Evolutionary conservation across 1,140 invertebrate genomes (phyloP), one percentile per base, ranked within the genome.

Genomic region (Laupala kohalensis): DNA sequence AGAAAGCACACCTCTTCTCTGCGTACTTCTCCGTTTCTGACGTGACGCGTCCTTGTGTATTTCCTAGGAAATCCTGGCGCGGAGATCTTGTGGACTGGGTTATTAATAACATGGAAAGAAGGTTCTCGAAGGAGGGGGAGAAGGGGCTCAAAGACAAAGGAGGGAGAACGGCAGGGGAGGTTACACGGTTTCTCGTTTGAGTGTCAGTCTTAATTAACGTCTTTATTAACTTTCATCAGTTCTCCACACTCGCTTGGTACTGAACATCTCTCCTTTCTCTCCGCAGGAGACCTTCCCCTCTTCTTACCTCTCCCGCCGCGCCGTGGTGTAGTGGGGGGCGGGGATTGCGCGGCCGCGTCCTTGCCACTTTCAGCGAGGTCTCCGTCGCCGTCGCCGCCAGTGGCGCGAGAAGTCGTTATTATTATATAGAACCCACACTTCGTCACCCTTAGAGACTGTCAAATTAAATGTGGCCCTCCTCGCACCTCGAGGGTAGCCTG

Each of bases 181-280:
- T 19, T 53, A 53, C 37, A 53, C 37, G 37, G 53, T 28, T 64
- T 9, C 69, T 70, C 63, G 37, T 70, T 64, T 70, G 62, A 72
- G 65, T 68, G 71, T 67, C 71, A 62, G 71, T 68, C 71, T 72
- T 72, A 72, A 72, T 72, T 67, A 72, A 72, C 29, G 71, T 72
- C 71, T 68, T 72, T 72, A 72, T 72, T 72, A 72, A 72, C 70
- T 70, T 74, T 74, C 72, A 70, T 69, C 71, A 64, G 19, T 25
- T 30, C 65, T 29, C 72, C 25, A 1, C 15, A 24, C 26, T 66
- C 26, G 13, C 64, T 29, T 68, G 19, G 26, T 26, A 26, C 19
- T 19, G 25, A 28, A n/a, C 13, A n/a, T n/a, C 4, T 29, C 29
- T 28, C 13, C 67, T 29, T 68, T 5, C 37, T 53, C 19, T 19